phyloP scores from a whole-genome alignment of 1,140 invertebrate genomes.

The Pentalonia nigronervosa region DNA sequence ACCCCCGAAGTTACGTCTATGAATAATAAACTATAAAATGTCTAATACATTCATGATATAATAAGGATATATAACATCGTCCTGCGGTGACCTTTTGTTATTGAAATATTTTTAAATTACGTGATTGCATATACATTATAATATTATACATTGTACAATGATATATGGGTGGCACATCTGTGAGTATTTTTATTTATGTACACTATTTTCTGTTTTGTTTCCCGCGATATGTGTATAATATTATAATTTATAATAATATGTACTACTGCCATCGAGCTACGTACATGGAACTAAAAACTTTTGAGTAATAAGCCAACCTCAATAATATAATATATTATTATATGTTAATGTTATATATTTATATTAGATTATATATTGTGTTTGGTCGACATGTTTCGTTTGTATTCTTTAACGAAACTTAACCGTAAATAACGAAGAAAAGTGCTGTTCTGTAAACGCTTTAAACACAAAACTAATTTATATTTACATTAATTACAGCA shows the following conservation, averaged over 20 bases:
- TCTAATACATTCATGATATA: not conserved
- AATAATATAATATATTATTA: not conserved
- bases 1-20: not conserved
- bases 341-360: conserved; percentile 4
- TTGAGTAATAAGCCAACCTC: not conserved
- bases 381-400: not conserved
- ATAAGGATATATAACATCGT: not conserved
- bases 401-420: conserved; percentile 4
- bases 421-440: conserved; percentile 6
- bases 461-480: conserved; percentile 12
- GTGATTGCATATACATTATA: not conserved
- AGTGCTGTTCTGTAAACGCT: not conserved
- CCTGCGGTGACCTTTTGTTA: not conserved
- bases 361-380: not conserved
- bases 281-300: not conserved
- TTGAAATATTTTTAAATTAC: conserved; percentile 17
- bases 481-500: not conserved
- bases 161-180: not conserved
- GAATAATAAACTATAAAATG: not conserved
- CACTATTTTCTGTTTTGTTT: not conserved
- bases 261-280: not conserved
- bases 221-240: not conserved
- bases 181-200: not conserved
- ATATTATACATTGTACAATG: not conserved
- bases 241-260: not conserved